Percentiles rank a stretch among this genome's conserved stretches.
Conservation (phyloP, 1,140 invertebrate species). For the Plutomurus gul region DNA sequence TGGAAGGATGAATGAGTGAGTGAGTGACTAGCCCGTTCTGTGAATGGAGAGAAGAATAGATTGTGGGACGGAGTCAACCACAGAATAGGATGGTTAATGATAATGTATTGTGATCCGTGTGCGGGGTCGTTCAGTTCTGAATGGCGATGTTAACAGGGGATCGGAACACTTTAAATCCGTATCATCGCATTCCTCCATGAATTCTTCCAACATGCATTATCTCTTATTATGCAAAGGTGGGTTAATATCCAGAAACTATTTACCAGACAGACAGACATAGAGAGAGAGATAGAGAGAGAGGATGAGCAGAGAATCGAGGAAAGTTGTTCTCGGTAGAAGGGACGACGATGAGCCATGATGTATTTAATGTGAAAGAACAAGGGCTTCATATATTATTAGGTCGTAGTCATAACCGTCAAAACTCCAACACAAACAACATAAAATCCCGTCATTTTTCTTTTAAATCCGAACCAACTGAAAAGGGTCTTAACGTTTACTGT, state of each 20-base stretch:
- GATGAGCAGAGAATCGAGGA: neutral
- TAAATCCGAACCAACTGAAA: slow-evolving; percentile 35
- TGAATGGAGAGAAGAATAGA: slow-evolving; percentile 34
- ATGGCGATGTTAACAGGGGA: slow-evolving; percentile 40
- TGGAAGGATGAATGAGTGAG: slow-evolving; percentile 8
- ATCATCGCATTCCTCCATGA: slow-evolving; percentile 44
- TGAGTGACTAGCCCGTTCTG: slow-evolving; percentile 7
- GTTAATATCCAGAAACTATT: too few species aligned
- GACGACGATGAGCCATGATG: neutral
- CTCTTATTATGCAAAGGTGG: neutral
- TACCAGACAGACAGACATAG: too few species aligned
- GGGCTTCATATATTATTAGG: slow-evolving; percentile 7
- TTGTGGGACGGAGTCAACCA: slow-evolving; percentile 19
- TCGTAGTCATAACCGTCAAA: slow-evolving; percentile 41
- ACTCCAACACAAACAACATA: slow-evolving; percentile 1
- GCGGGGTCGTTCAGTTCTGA: slow-evolving; percentile 36
- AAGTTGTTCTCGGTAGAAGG: too few species aligned
- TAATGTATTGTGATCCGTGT: slow-evolving; percentile 50
- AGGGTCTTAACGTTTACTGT: neutral
- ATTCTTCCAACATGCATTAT: neutral
- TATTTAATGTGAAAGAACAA: neutral
- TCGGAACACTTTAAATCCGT: slow-evolving; percentile 44
- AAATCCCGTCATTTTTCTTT: slow-evolving; percentile 28
- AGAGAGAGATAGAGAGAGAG: too few species aligned
- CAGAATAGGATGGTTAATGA: slow-evolving; percentile 50